Base-by-base conservation (phyloP, 1,140 invertebrate genomes). In the Odontomachus brunneus region DNA sequence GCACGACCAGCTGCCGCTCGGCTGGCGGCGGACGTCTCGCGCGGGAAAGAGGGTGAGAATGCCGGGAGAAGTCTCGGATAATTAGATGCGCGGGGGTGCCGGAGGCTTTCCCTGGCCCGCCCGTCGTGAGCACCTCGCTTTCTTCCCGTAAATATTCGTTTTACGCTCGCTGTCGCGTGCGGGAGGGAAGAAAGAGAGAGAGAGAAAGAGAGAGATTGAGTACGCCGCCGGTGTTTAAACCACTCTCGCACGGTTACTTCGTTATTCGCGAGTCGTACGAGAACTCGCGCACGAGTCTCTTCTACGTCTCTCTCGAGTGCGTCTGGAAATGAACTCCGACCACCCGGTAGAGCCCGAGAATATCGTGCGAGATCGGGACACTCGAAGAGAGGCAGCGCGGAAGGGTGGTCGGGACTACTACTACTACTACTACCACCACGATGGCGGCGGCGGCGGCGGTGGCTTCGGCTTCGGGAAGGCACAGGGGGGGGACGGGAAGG, bases 81-180 rank as follows among this genome's bases (percentile, higher is more conserved):
- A 90, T 91, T 90, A 89, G 86, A 83, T 82, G 88, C 85, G 78
- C 48, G 67, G 88, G 82, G 85, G 84, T 90, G 91, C 88, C 90
- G 88, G 88, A 90, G 80, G 71, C 11, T 89, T 84, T 85, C 83
- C 15, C 29, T 15, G 9, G 19, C 2, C 17, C 3, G 29, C 49
- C 14, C 19, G 65, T 88, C 59, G 26, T 57, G 24, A 76, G 53
- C 65, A 59, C 33, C 55, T 38, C 71, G 71, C 65, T 2, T 57
- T 57, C 17, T 71, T 15, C 5, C n/a, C n/a, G 63, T 29, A 57
- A 69, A 80, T 78, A 78, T 57, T 57, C 26, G 38, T 48, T 78
- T 57, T 76, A 66, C 29, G 19, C 15, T 44, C 38, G 38, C 38
- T 44, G 38, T 44, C 24, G 14, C 15, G 44, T n/a, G 15, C 7